phyloP scores from a whole-genome alignment of 2,113 vertebrate genomes.

The Gavia stellata region DNA sequence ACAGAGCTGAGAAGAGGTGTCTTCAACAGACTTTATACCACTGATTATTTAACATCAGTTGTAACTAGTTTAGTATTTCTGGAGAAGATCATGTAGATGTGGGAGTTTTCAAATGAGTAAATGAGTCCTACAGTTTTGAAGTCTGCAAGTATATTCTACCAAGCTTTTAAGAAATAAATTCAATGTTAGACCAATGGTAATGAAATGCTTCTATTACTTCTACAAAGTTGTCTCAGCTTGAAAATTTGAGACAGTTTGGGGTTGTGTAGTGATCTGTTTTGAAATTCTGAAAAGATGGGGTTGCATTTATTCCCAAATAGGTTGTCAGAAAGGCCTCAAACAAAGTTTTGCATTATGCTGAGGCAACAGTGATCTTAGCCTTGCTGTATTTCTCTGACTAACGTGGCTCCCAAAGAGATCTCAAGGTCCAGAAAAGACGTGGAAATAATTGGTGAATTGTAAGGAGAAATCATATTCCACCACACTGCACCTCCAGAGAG shows the following conservation, averaged over 20 bases:
- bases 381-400: not conserved
- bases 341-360: not conserved
- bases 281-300: not conserved
- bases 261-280: not conserved
- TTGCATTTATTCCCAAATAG: not conserved
- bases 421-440: not conserved
- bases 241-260: not conserved
- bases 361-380: not conserved
- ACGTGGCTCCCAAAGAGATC: not conserved
- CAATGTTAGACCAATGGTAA: not conserved
- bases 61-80: not conserved
- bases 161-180: not conserved
- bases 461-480: not conserved
- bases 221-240: not conserved
- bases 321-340: not conserved
- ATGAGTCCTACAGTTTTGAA: not conserved
- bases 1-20: not conserved
- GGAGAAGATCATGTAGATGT: not conserved
- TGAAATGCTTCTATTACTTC: not conserved
- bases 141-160: not conserved
- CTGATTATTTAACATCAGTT: not conserved
- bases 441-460: not conserved
- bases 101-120: not conserved
- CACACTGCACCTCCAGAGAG: not conserved
- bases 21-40: not conserved